Base-by-base conservation (phyloP, 2,797 vertebrate genomes). In the Sternarchorhynchus goeldii region DNA sequence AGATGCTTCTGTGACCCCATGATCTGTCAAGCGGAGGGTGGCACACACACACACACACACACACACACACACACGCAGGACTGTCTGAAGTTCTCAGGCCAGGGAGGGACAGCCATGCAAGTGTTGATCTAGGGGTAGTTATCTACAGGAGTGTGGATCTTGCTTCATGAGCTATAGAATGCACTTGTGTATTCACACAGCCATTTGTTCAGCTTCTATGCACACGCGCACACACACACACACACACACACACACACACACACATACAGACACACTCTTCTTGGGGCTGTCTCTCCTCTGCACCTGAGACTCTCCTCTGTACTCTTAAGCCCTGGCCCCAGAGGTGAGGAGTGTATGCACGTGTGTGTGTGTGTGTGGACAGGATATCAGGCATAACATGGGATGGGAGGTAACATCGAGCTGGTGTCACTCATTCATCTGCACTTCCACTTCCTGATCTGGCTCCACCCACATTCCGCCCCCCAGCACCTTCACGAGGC, bases 381-480 rank as follows among this genome's bases (percentile, higher is more conserved):
- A 74, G 84, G 85, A 81, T 85, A 83, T 78, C 74, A 62, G 71
- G 68, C 84, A 81, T 80, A 83, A 81, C 83, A 84, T 80, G 86
- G 87, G 88, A 88, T 86, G 85, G 90, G 88, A 91, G 88, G 91
- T 90, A 91, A 93, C 90, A 90, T 90, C 90, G 92, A 92, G 92
- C 88, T 90, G 91, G 91, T 91, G 87, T 92, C 89, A 90, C 89
- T 90, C 91, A 90, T 90, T 90, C 91, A 92, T 86, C 90, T 90
- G 86, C 86, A 83, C 84, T 84, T 65, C 73, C 57, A 77, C 41
- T 29, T 31, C 58, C 29, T 73, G 12, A 62, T 62, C 76, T 66
- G 69, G 75, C 72, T 66, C 45, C 64, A 63, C 66, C 68, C 75
- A 73, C 75, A 72, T 55, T 80, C 77, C 63, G 39, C 69, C 77